A percentile compares a stretch with the other conserved stretches of the same genome.
Evolutionary conservation across 2,797 vertebrate genomes (phyloP).

Genomic region (Lagodon rhomboides): DNA sequence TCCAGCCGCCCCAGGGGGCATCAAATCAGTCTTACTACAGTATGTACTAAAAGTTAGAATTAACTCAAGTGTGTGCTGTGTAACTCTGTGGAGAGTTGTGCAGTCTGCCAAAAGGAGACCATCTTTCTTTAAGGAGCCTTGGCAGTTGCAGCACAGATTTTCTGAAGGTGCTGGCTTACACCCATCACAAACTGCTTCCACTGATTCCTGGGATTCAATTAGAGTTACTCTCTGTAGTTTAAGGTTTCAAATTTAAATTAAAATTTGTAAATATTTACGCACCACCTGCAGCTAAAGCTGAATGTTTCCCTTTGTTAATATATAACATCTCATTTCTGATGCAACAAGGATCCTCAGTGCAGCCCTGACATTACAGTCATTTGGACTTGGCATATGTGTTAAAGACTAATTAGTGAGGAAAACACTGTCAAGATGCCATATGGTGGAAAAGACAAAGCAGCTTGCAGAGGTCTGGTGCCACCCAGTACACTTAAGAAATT

Average conservation of each 20-base stretch:
- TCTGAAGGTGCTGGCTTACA: conserved; percentile 43
- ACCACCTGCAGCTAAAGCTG: conserved; percentile 36
- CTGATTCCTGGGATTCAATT: conserved; percentile 36
- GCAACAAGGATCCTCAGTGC: conserved; percentile 70
- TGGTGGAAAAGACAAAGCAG: conserved; percentile 86
- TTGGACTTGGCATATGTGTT: conserved; percentile 87
- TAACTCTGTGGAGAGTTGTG: conserved; percentile 8
- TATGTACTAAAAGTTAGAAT: conserved; percentile 3
- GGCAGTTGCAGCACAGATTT: conserved; percentile 34
- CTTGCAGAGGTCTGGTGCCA: conserved; percentile 84
- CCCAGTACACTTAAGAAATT: conserved; percentile 79
- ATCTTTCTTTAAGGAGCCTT: conserved; percentile 44
- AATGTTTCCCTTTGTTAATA: conserved; percentile 52
- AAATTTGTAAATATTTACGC: conserved; percentile 23
- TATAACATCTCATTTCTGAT: conserved; percentile 67
- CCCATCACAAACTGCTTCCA: conserved; percentile 42
- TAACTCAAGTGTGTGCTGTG: conserved; percentile 12
- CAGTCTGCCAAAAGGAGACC: conserved; percentile 31
- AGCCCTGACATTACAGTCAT: conserved; percentile 84
- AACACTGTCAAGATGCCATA: conserved; percentile 89
- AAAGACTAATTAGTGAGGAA: conserved; percentile 89
- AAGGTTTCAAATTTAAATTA: conserved; percentile 9
- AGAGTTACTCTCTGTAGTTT: conserved; percentile 11
- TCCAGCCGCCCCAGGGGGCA: not conserved
- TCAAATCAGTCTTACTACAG: not conserved